Percentiles rank a stretch among this genome's conserved stretches.
Evolutionary conservation across 2,888 invertebrate genomes (phyloP).

Genomic region (Galeopsomyia nigrocyanea): DNA sequence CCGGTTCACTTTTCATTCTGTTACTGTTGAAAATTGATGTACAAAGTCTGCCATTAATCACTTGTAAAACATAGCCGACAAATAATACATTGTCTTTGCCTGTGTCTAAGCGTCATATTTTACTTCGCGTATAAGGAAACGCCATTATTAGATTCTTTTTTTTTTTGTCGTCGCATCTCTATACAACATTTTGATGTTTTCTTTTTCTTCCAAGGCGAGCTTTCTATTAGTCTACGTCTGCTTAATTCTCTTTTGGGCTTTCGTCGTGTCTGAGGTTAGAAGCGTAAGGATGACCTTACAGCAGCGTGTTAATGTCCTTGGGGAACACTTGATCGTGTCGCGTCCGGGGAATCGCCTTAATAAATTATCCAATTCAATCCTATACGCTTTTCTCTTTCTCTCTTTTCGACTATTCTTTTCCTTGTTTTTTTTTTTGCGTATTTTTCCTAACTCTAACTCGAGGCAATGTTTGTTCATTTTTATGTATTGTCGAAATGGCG

Average conservation of each 20-base stretch:
- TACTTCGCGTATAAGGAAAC: too few relatives aligned
- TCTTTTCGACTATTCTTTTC: neutral
- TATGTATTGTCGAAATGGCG: too few relatives aligned
- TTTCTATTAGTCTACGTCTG: constrained; percentile 24
- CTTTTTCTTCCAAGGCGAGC: neutral
- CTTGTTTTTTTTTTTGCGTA: too few relatives aligned
- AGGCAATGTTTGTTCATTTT: too few relatives aligned
- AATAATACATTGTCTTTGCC: too few relatives aligned
- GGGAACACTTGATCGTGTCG: constrained; percentile 42
- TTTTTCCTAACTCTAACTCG: neutral
- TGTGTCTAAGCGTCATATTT: too few relatives aligned
- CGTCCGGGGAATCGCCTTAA: constrained; percentile 34
- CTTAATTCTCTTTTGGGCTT: constrained; percentile 30
- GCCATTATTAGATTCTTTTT: neutral
- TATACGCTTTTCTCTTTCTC: constrained; percentile 24
- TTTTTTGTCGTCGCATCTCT: constrained; percentile 7
- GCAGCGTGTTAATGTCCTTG: constrained; percentile 21
- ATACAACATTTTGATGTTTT: neutral
- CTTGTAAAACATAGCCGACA: too few relatives aligned
- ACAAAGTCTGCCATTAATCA: too few relatives aligned
- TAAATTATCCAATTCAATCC: constrained; percentile 44
- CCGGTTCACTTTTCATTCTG: too few relatives aligned
- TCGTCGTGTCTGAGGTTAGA: constrained; percentile 13
- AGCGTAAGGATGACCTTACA: constrained; percentile 27
- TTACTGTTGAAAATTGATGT: too few relatives aligned